A percentile compares a stretch with the other conserved stretches of the same genome.
phyloP scores from a whole-genome alignment of 2,888 invertebrate genomes.

The Lymantria monacha region DNA sequence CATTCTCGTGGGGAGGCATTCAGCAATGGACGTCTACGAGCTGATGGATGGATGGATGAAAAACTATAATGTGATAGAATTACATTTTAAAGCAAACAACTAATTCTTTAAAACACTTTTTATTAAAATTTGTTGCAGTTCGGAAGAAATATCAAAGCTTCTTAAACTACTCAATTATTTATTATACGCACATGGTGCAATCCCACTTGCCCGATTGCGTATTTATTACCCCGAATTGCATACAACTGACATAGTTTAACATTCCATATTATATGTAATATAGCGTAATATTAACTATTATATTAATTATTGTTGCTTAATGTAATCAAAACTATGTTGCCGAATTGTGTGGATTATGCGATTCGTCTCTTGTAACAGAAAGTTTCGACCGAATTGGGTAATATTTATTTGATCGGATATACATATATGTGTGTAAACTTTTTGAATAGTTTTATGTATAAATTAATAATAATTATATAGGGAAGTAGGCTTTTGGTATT shows the following conservation, averaged over 20 bases:
- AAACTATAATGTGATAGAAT: no score
- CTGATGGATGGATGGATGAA: no score
- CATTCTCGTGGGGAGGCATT: no score
- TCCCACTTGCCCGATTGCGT: slow-evolving; percentile 4
- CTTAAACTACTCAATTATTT: neutral
- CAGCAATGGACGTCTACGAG: no score
- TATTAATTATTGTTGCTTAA: slow-evolving; percentile 18
- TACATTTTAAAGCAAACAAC: no score
- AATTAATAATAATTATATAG: no score
- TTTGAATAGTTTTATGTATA: no score
- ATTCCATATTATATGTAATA: slow-evolving; percentile 16
- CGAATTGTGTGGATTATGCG: slow-evolving; percentile 10
- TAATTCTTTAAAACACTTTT: no score
- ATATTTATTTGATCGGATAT: slow-evolving; percentile 2
- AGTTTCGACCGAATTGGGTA: slow-evolving; percentile 4
- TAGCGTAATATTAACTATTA: slow-evolving; percentile 13
- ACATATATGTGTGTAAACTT: neutral
- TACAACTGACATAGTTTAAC: slow-evolving; percentile 35
- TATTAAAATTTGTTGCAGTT: neutral
- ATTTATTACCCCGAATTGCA: slow-evolving; percentile 44
- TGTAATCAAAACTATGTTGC: slow-evolving; percentile 4
- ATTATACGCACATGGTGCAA: neutral
- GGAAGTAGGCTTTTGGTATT: no score
- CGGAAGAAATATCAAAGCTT: neutral
- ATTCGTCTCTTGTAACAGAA: neutral